Evolutionary conservation across 2,113 vertebrate genomes (phyloP), one percentile per base, ranked within the genome.

Genomic region (Toxostoma redivivum): DNA sequence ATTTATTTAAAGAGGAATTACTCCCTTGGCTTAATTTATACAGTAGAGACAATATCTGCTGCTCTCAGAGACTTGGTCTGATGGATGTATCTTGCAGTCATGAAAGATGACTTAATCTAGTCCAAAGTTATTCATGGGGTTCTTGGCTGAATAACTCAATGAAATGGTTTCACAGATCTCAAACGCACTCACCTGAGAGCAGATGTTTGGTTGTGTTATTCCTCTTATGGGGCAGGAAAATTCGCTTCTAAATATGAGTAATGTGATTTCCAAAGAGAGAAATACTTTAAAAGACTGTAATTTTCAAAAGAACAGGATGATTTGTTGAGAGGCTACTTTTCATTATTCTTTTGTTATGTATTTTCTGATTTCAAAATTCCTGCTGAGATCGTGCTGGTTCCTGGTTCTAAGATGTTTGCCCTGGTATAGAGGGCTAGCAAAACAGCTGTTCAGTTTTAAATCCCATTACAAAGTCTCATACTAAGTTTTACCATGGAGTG

Each of bases 1-100:
- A 82, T 94, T 96, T 93, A 51, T 90, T 86, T 94, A 81, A 64
- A 86, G 69, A 83, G 35, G 20, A 90, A 87, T 84, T 66, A 45
- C 12, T 70, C 33, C 50, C 20, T 35, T 53, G n/a, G 17, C 51
- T 93, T 88, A n/a, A 38, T 85, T 95, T 84, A 33, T 92, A 58
- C 20, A 35, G 58, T 51, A 48, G 58, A 92, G 73, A 67, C 18
- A 70, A 45, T 79, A 96, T 91, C 64, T 94, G 62, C 69, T 57
- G 19, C 65, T 94, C 51, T 71, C 79, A 82, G 90, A 82, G 56
- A 20, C 51, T 91, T 60, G 19, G 13, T 90, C 51, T 94, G 88
- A 84, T 65, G 72, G 42, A 79, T 94, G 58, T 33, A 73, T 67
- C 77, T 82, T 37, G 38, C 11, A 54, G 47, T 70, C 54, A 53